phyloP scores from a whole-genome alignment of 2,113 vertebrate species.

The Halcyon malimbica region DNA sequence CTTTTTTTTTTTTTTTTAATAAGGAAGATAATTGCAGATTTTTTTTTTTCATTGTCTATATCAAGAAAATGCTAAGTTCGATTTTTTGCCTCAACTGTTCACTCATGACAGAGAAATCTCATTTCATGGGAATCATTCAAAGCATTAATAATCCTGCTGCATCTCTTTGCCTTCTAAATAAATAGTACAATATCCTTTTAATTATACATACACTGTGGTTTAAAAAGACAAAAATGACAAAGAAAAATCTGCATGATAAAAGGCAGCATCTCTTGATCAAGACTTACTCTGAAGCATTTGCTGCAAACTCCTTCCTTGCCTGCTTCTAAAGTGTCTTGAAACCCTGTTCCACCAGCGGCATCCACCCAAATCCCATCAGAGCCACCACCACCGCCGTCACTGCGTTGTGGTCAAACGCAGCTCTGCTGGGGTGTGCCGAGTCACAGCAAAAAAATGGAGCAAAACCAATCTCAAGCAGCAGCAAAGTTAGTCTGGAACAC shows the following conservation, averaged over 20 bases:
- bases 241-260: slow-evolving; percentile 8
- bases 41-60: background rate
- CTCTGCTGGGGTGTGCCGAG: background rate
- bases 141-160: background rate
- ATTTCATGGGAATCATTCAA: slow-evolving; percentile 17
- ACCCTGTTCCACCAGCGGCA: fast-evolving
- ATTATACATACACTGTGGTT: slow-evolving; percentile 6
- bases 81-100: slow-evolving; percentile 3
- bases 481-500: background rate
- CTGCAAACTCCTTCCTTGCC: background rate
- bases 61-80: background rate
- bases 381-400: background rate
- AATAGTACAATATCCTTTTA: slow-evolving; percentile 24
- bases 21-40: background rate
- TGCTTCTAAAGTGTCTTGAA: background rate
- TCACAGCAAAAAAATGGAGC: background rate
- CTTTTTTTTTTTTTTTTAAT: background rate
- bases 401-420: background rate
- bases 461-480: background rate
- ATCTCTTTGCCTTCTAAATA: slow-evolving; percentile 25
- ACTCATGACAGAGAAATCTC: background rate
- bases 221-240: background rate
- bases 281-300: background rate
- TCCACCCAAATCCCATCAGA: background rate
- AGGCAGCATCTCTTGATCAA: background rate